Percentiles rank a stretch among this genome's conserved stretches.
Conservation (phyloP, 2,113 vertebrate species). For the Chaetorhynchus papuensis region DNA sequence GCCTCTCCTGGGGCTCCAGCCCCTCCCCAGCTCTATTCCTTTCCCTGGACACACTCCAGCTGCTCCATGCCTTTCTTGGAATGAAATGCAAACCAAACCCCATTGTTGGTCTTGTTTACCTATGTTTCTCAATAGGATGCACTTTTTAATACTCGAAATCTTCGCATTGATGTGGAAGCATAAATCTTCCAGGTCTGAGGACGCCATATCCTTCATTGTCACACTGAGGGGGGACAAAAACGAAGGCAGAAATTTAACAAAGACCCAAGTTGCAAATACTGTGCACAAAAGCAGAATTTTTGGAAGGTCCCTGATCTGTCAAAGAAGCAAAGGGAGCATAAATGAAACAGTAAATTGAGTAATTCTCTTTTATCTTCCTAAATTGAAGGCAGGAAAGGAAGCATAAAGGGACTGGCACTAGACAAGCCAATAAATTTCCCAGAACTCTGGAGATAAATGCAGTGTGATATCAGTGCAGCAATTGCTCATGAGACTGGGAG, state of each 20-base stretch:
- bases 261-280: background rate
- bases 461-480: accelerated
- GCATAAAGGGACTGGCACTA: background rate
- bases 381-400: background rate
- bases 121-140: background rate
- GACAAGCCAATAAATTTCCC: background rate
- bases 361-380: background rate
- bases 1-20: background rate
- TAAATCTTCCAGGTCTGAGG: slow-evolving; percentile 51
- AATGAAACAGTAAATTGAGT: background rate
- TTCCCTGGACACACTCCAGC: background rate
- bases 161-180: slow-evolving; percentile 59
- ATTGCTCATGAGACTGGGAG: accelerated
- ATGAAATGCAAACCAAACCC: background rate
- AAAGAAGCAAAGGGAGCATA: background rate
- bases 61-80: accelerated
- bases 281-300: background rate
- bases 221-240: background rate
- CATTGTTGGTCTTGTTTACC: slow-evolving; percentile 46
- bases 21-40: background rate
- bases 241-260: background rate
- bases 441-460: background rate
- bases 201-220: background rate
- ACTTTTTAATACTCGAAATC: slow-evolving; percentile 20
- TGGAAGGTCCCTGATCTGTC: background rate